Percentiles rank a stretch among this genome's conserved stretches.
These are phyloP conservation scores for Oikopleura dioica DNA, from an alignment of 23 tunicate species.

Conservation along the genomic window DNA sequence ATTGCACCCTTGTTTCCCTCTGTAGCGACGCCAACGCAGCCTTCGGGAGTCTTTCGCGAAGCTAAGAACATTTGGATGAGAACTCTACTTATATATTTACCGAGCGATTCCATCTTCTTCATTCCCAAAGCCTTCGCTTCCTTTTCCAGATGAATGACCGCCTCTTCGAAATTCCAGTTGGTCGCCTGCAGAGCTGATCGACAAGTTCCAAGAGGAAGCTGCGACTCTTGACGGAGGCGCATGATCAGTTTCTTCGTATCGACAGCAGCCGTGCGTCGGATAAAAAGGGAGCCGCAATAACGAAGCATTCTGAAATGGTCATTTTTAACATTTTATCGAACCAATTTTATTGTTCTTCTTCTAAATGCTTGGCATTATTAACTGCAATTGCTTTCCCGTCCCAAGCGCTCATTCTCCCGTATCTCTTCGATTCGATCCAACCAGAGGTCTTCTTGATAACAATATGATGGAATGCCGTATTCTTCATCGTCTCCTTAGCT, in stretches of 20 bases:
- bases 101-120: not conserved
- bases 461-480: too few relatives aligned
- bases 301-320: conserved; percentile 6
- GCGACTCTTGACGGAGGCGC: not conserved
- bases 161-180: not conserved
- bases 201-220: conserved; percentile 6
- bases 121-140: not conserved
- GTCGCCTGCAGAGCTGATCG: not conserved
- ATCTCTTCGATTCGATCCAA: too few relatives aligned
- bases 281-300: not conserved
- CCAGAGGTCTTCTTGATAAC: too few relatives aligned
- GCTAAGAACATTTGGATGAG: not conserved
- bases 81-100: not conserved
- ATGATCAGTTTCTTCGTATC: conserved; percentile 6
- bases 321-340: too few relatives aligned
- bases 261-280: not conserved
- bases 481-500: too few relatives aligned
- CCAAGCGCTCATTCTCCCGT: too few relatives aligned
- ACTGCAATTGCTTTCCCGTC: too few relatives aligned
- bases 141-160: not conserved
- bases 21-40: not conserved
- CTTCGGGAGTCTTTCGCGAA: not conserved
- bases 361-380: too few relatives aligned
- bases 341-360: too few relatives aligned
- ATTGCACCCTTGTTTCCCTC: not conserved